phyloP scores from a whole-genome alignment of 1,140 invertebrate genomes.

The Aphidius gifuensis region DNA sequence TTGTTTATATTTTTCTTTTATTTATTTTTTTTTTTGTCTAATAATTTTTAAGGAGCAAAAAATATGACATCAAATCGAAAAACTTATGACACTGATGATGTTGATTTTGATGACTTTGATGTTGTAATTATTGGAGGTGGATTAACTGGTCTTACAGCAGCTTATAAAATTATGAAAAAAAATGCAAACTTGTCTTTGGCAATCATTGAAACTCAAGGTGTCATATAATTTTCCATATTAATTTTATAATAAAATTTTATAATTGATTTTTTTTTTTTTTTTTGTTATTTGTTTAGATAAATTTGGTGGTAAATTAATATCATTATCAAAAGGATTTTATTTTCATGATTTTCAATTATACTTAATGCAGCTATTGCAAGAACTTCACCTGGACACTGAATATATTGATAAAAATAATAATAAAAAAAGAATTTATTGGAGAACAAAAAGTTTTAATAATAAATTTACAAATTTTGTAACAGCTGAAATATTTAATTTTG shows the following conservation, averaged over 20 bases:
- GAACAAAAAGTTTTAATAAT: neutral
- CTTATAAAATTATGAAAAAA: conserved; percentile 31
- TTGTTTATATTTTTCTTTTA: no score
- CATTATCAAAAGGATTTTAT: conserved; percentile 20
- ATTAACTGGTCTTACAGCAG: conserved; percentile 36
- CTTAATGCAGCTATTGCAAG: conserved; percentile 21
- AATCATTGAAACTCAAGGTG: conserved; percentile 35
- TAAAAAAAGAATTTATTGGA: conserved; percentile 20
- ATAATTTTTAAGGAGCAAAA: no score
- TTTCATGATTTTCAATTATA: conserved; percentile 29
- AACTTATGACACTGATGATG: neutral
- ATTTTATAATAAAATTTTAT: neutral
- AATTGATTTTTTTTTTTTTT: no score
- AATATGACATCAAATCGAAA: no score
- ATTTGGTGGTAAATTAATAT: conserved; percentile 30
- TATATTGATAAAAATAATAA: neutral
- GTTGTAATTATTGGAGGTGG: conserved; percentile 39
- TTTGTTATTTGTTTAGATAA: conserved; percentile 23
- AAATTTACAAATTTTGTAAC: conserved; percentile 24
- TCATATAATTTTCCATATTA: conserved; percentile 11
- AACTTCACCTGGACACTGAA: conserved; percentile 18
- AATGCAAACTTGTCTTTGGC: conserved; percentile 29
- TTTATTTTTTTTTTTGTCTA: no score
- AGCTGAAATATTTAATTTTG: conserved; percentile 33
- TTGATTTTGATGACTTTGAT: conserved; percentile 34